phyloP scores from a whole-genome alignment of 1,140 invertebrate genomes.

The Chionoecetes opilio region DNA sequence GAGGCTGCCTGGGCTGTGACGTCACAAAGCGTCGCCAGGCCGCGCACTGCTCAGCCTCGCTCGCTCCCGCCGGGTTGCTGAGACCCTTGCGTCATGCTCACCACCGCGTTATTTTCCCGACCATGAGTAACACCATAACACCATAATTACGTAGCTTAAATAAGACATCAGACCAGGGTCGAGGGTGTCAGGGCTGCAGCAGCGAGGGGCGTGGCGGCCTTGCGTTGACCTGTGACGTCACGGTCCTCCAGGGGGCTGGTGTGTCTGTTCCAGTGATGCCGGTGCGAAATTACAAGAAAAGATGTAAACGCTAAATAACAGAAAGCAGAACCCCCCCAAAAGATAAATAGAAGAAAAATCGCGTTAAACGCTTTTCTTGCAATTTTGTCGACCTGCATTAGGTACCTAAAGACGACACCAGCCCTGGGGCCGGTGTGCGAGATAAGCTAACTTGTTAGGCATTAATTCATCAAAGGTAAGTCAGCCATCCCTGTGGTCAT shows the following conservation, averaged over 20 bases:
- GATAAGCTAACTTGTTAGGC: conserved; percentile 60
- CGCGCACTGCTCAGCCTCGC: conserved; percentile 42
- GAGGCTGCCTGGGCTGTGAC: conserved; percentile 53
- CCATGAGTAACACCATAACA: background rate
- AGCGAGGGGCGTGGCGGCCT: conserved; percentile 69
- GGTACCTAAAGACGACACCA: conserved; percentile 47
- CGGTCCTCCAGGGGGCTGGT: conserved; percentile 46
- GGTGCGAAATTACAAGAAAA: conserved; percentile 65
- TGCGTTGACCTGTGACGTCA: conserved; percentile 61
- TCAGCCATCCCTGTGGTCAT: conserved; percentile 43
- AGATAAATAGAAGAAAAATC: background rate
- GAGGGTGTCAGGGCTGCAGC: conserved; percentile 37
- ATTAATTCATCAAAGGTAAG: conserved; percentile 65
- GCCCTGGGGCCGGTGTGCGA: background rate
- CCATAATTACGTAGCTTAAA: background rate
- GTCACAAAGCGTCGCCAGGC: conserved; percentile 61
- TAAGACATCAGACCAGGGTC: background rate
- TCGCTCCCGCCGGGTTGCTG: background rate
- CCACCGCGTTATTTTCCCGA: background rate
- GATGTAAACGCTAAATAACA: background rate
- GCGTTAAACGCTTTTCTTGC: conserved; percentile 45
- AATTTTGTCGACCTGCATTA: conserved; percentile 33
- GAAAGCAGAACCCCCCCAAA: too few species aligned
- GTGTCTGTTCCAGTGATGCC: background rate
- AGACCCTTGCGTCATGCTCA: background rate